These are phyloP conservation scores for Cordilura impudica DNA, from an alignment of 2,888 invertebrate species.

Conservation along the genomic window DNA sequence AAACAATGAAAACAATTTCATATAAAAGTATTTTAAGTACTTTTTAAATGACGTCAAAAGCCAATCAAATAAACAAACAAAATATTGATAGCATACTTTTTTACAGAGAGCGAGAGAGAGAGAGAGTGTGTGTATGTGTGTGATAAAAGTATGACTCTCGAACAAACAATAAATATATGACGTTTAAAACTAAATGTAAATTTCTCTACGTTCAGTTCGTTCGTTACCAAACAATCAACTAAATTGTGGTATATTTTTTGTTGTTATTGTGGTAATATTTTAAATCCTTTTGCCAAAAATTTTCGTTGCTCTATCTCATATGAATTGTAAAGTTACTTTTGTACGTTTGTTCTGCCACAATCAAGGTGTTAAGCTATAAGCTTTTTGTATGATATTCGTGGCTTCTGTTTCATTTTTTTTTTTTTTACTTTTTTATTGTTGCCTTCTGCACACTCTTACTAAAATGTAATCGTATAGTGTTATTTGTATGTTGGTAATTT, in stretches of 20 bases:
- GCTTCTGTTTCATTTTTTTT: constrained; percentile 16
- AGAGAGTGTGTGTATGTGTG: background rate
- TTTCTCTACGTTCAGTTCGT: background rate
- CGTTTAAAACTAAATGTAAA: constrained; percentile 33
- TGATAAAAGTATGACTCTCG: background rate
- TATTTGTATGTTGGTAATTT: background rate
- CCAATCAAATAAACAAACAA: constrained; percentile 6
- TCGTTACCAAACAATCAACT: background rate
- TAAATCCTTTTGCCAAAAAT: background rate
- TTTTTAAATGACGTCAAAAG: background rate
- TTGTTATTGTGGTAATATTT: background rate
- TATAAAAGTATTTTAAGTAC: background rate
- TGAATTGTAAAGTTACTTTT: constrained; percentile 1
- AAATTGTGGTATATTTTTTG: background rate
- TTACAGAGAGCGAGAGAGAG: no score
- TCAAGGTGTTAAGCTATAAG: constrained; percentile 52
- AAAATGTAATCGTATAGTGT: background rate
- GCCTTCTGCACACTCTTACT: constrained; percentile 1
- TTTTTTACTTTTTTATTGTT: background rate
- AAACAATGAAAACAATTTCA: constrained; percentile 1
- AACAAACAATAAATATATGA: constrained; percentile 12
- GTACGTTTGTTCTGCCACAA: constrained; percentile 6
- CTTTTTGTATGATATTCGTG: constrained; percentile 44
- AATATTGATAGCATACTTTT: background rate
- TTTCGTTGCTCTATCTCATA: background rate